Base-by-base conservation (phyloP, 2,888 invertebrate species). In the Drosophila longiperda region DNA sequence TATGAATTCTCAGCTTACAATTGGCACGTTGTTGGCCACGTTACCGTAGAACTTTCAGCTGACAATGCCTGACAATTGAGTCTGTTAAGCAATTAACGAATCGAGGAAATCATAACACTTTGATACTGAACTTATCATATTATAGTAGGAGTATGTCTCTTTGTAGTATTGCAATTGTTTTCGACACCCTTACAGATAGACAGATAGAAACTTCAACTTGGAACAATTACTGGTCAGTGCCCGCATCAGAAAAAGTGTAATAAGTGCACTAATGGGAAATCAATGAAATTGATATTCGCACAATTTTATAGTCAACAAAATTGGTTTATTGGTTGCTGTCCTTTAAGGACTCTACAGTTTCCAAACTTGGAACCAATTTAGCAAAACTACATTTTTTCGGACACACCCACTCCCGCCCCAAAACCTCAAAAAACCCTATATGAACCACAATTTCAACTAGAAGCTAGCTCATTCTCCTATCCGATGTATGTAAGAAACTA, bases 1-100 rank as follows among this genome's bases (percentile, higher is more conserved):
- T 8, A n/a, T 54, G 42, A 42, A 20, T 29, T 52, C 63, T 34
- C 33, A 17, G 26, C 38, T 57, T 62, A 66, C 61, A 61, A 38
- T 34, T 2, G 11, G 62, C 74, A 74, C 73, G 73, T 73, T 74
- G 73, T 36, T 12, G 11, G 20, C 15, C 73, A 66, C 66, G 73
- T 32, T 57, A 60, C 58, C 36, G 29, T 49, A 40, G 29, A 60
- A 45, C 33, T 17, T 32, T n/a, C 34, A 38, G 59, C 59, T 67
- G 63, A 60, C 55, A n/a, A 26, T 11, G 48, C 73, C 50, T 48
- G n/a, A n/a, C 70, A 60, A 60, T 45, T 38, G 20, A 23, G 11
- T 55, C 49, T 49, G 68, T 45, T 57, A 57, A 67, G 40, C 33
- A 45, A n/a, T 33, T 12, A 36, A 38, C 26, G n/a, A 66, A 17